Base-by-base conservation (phyloP, 1,140 invertebrate genomes). In the Meloidogyne hapla region DNA sequence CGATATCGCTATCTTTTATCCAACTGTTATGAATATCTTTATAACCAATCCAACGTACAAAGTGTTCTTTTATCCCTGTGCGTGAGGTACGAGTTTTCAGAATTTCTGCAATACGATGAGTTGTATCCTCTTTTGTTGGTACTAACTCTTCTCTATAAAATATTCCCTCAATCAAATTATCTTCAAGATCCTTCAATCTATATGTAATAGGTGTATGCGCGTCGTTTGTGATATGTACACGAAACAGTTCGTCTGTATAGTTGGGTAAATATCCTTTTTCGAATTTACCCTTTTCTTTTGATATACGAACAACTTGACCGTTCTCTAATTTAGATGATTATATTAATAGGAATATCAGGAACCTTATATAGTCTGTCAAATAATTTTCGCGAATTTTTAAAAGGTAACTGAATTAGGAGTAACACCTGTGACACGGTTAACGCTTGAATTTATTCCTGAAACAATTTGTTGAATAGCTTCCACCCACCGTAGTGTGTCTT, bases 401-500 rank as follows among this genome's bases (percentile, higher is more conserved):
- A 78, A 15, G n/a, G 78, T 78, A 2, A 81, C 71, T 21, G 42
- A 45, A 15, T 56, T 42, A 3, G 79, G 79, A 10, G 48, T 33
- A 28, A 77, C 26, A 8, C 33, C 69, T 9, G 70, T 80, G 2
- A 21, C 65, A 5, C 81, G 33, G 62, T 77, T 48, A 2, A 69
- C 25, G n/a, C 56, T 56, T 23, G 78, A 23, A 45, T 80, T 80
- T 9, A 83, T 83, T 2, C n/a, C 78, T 18, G 61, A 23, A 26
- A 79, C 75, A 69, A 80, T 79, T 9, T 78, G 13, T 45, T 67
- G 79, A 10, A 80, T 56, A 0, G 79, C 56, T 25, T 80, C 77
- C n/a, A 80, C 45, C 79, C 79, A 80, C 3, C 40, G 18, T 28
- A 26, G 28, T 6, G 78, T 83, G 18, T 80, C 9, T 12, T 70